These are phyloP conservation scores for Lota lota DNA, from an alignment of 2,113 vertebrate genomes.

Conservation along the genomic window DNA sequence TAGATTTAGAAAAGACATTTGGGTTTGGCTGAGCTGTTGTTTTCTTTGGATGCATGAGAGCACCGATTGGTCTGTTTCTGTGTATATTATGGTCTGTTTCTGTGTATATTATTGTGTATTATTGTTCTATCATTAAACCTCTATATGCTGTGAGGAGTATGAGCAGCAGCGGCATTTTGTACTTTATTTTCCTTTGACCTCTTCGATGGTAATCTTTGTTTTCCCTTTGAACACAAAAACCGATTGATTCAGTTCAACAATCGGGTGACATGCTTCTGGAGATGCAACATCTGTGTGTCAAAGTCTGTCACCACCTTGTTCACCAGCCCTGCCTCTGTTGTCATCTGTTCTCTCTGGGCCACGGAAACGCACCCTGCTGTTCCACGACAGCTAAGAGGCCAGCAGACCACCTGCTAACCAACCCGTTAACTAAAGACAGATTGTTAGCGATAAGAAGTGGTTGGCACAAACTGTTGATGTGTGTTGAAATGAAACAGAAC, in stretches of 20 bases:
- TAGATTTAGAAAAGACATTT: conserved; percentile 6
- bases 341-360: not conserved
- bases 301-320: conserved; percentile 34
- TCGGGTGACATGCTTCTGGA: conserved; percentile 29
- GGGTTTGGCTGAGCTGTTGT: conserved; percentile 6
- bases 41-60: conserved; percentile 22
- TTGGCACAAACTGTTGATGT: too few species aligned
- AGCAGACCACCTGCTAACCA: too few species aligned
- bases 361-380: conserved; percentile 14
- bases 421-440: too few species aligned
- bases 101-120: conserved; percentile 5
- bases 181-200: not conserved
- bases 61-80: conserved; percentile 1
- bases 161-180: conserved; percentile 19
- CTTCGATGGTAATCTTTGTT: not conserved
- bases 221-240: not conserved
- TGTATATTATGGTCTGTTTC: conserved; percentile 16
- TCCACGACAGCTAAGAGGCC: too few species aligned
- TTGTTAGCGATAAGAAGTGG: too few species aligned
- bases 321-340: not conserved
- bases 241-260: not conserved
- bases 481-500: too few species aligned
- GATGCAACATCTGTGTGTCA: conserved; percentile 21
- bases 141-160: conserved; percentile 21
- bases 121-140: not conserved